Evolutionary conservation across 2,888 invertebrate species (phyloP), one percentile per base, ranked within the genome.

Genomic region (Lagria hirta): DNA sequence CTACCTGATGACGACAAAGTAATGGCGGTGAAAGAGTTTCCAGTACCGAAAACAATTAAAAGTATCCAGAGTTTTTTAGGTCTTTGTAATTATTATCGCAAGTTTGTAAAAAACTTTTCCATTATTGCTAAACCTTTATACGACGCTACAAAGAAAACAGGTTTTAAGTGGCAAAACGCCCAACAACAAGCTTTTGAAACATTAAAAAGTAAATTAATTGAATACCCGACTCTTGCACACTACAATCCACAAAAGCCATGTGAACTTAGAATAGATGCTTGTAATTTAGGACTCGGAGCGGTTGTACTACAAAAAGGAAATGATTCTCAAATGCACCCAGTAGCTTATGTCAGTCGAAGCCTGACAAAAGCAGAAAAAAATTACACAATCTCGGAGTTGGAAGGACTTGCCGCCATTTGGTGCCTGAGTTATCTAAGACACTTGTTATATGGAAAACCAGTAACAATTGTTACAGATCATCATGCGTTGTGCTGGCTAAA

Each of bases 331-430:
- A 10, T 36, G 13, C 55, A 56, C 22, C 55, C 55, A 2, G 24
- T 59, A 3, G 48, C 51, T 5, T 59, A 55, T 24, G 44, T 45
- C 2, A 54, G 51, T 41, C 26, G 54, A 5, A 46, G 38, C 11
- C 33, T 54, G 3, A 32, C 50, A n/a, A 50, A 55, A 34, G 43
- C 46, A 2, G 54, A 58, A 21, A 24, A 30, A 38, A 55, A 55
- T 16, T 57, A 52, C 21, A 28, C 38, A 1, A 49, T 52, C 2
- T 40, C 49, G 2, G 30, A 55, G 32, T 16, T 54, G 6, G 50
- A 55, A 28, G 35, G 26, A n/a, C 32, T 54, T 13, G 45, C 34
- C 7, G 35, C 34, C 4, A 43, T 54, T 10, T 52, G 49, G 47
- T 11, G 32, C 7, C 29, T 54, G 2, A 29, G 34, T n/a, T 48